A percentile compares a stretch with the other conserved stretches of the same genome.
Evolutionary conservation across 2,113 vertebrate species (phyloP).

Genomic region (Cyprinodon tularosa): DNA sequence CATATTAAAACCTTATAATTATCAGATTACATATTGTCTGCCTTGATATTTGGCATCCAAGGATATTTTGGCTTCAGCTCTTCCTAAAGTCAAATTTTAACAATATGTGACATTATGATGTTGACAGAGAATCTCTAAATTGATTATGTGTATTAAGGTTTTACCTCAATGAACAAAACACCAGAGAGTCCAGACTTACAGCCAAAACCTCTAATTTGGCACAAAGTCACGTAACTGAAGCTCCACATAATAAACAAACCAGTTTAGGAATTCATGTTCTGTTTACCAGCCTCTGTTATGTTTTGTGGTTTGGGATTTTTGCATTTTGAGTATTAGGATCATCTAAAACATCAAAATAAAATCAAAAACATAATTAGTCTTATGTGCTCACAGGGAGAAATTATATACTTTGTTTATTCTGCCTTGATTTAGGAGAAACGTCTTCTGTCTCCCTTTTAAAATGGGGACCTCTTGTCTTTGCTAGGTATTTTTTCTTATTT

Average conservation of each 20-base stretch:
- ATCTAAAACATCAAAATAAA: background rate
- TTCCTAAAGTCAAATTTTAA: no score
- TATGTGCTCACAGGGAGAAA: background rate
- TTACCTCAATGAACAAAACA: slow-evolving; percentile 1
- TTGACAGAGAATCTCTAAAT: background rate
- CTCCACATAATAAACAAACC: slow-evolving; percentile 22
- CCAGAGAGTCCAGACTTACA: slow-evolving; percentile 6
- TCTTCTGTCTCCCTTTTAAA: no score
- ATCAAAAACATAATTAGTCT: slow-evolving; percentile 11
- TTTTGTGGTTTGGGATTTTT: slow-evolving; percentile 18
- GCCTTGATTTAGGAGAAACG: no score
- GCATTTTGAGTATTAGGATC: background rate
- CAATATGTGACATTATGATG: no score
- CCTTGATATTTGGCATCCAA: no score
- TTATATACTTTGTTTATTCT: background rate
- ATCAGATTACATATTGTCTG: no score
- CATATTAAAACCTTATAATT: no score
- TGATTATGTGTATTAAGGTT: background rate
- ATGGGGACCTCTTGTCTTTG: no score
- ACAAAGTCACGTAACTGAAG: slow-evolving; percentile 21
- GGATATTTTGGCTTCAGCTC: no score
- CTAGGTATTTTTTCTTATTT: no score
- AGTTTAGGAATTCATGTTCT: slow-evolving; percentile 14
- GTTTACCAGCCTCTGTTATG: slow-evolving; percentile 22
- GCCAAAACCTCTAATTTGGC: slow-evolving; percentile 33